Base-by-base conservation (phyloP, 2,888 invertebrate species). In the Acleris holmiana region DNA sequence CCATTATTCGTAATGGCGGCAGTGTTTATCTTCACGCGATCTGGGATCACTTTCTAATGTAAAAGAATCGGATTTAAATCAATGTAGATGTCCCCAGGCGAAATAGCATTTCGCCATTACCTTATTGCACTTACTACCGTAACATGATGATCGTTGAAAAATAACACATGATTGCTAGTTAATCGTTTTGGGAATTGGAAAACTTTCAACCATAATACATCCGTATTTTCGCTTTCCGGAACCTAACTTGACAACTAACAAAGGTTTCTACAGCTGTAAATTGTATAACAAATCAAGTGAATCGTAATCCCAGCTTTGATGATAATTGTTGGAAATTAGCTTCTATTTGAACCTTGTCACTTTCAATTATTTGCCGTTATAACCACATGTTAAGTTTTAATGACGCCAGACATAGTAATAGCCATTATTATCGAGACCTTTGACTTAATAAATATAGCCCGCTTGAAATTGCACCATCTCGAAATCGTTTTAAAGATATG, bases 1-100 rank as follows among this genome's bases (percentile, higher is more conserved):
- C 64, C 70, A 76, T 78, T 76, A 76, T 70, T 60, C 41, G 44
- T 67, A 66, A 70, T 68, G 57, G 63, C 61, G 56, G 67, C 59
- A 4, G 57, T 67, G 58, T 77, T 81, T 80, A 82, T 75, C 73
- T 67, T 73, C 82, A 82, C 78, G 82, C 82, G 69, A 79, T 75
- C 68, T 62, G 54, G 57, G 46, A 74, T 69, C 66, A 75, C 82
- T 82, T 82, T 82, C 80, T 80, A 79, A 78, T 73, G 66, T 54
- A 59, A 77, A 76, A 77, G 35, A 75, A 70, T 74, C 65, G 48
- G 69, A 74, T 77, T 76, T 71, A 67, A 75, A 75, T 77, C 76
- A 76, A 76, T 76, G 71, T 71, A 50, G 29, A 67, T 61, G 73
- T 55, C 65, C 62, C 60, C 47, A 46, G 68, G 67, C 51, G 44